A percentile compares a stretch with the other conserved stretches of the same genome.
Conservation (phyloP, 2,113 vertebrate species). For the Polyodon spathula region DNA sequence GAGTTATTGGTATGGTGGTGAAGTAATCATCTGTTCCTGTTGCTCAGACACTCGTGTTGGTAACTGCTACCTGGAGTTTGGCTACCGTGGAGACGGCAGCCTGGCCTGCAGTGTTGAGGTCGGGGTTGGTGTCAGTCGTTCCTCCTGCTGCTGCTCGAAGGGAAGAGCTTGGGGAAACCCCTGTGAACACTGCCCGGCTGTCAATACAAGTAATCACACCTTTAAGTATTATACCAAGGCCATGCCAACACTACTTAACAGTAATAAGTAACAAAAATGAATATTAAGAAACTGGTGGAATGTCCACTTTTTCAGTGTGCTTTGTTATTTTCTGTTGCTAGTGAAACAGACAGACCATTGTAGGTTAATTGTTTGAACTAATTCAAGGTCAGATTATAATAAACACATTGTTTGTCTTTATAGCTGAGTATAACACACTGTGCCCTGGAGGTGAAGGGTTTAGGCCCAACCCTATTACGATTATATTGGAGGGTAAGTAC, state of each 20-base stretch:
- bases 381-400: too few relatives aligned
- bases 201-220: constrained; percentile 67
- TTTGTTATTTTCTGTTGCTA: too few relatives aligned
- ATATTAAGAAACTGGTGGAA: too few relatives aligned
- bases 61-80: constrained; percentile 67
- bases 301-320: too few relatives aligned
- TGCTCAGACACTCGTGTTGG: constrained; percentile 65
- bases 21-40: background rate
- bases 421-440: constrained; percentile 74
- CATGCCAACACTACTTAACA: background rate
- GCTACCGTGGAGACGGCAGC: constrained; percentile 49
- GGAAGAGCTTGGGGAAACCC: constrained; percentile 73
- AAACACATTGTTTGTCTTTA: constrained; percentile 14
- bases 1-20: too few relatives aligned
- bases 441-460: constrained; percentile 80
- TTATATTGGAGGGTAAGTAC: constrained; percentile 71
- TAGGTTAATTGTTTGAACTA: too few relatives aligned
- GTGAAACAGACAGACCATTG: too few relatives aligned
- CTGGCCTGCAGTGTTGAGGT: constrained; percentile 69
- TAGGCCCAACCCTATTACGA: constrained; percentile 71
- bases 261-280: background rate
- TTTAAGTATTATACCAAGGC: background rate
- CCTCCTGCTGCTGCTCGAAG: constrained; percentile 72
- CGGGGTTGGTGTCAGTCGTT: constrained; percentile 68
- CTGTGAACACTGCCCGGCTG: constrained; percentile 64